These are phyloP conservation scores for Salticus scenicus DNA, from an alignment of 2,888 invertebrate genomes.

Conservation along the genomic window DNA sequence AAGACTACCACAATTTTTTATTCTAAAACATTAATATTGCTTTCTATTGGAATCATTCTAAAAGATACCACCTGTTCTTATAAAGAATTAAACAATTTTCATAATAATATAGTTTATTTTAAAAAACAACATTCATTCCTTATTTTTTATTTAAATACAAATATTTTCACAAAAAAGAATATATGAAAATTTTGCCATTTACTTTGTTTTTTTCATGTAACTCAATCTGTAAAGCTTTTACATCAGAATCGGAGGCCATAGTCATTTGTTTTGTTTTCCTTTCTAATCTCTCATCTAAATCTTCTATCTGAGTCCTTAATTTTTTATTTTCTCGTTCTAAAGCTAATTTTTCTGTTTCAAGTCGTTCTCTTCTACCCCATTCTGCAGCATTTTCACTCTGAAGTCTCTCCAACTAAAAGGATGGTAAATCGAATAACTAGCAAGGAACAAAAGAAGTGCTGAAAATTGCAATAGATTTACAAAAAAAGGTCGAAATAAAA, in stretches of 20 bases:
- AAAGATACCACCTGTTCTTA: no score
- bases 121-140: no score
- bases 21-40: no score
- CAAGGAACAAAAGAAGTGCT: conserved; percentile 38
- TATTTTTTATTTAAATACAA: no score
- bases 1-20: no score
- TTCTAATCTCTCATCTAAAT: conserved; percentile 83
- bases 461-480: no score
- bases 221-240: conserved; percentile 76
- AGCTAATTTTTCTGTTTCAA: conserved; percentile 91
- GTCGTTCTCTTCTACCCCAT: conserved; percentile 91
- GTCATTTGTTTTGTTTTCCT: conserved; percentile 75
- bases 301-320: conserved; percentile 82
- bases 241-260: conserved; percentile 74
- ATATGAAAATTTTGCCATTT: no score
- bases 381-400: conserved; percentile 95
- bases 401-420: conserved; percentile 83
- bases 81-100: no score
- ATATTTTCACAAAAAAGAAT: no score
- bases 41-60: no score
- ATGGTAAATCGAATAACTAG: conserved; percentile 59
- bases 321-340: conserved; percentile 93
- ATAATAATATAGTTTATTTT: no score
- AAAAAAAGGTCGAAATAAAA: no score
- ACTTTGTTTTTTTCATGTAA: conserved; percentile 76